Evolutionary conservation across 1,140 invertebrate species (phyloP).

Genomic region (Penaeus indicus): DNA sequence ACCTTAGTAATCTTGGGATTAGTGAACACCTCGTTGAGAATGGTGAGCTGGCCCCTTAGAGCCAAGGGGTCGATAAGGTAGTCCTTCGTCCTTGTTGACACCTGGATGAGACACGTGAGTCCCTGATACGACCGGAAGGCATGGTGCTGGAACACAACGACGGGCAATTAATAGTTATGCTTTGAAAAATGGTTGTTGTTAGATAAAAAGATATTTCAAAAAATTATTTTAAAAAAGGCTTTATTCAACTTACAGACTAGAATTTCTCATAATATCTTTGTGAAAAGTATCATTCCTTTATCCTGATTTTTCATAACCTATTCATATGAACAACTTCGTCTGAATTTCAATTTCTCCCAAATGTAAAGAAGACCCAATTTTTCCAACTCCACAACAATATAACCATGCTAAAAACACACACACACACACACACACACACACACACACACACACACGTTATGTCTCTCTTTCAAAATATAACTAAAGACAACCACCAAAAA

Average conservation of each 20-base stretch:
- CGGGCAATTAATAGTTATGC: not conserved
- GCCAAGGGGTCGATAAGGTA: conserved; percentile 92
- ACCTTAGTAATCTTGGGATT: conserved; percentile 92
- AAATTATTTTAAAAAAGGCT: conserved; percentile 41
- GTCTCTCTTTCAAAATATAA: too few species aligned
- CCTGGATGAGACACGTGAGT: conserved; percentile 94
- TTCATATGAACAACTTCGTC: not conserved
- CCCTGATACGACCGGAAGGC: conserved; percentile 86
- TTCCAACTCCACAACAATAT: too few species aligned
- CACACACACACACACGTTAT: too few species aligned
- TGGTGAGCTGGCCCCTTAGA: conserved; percentile 84
- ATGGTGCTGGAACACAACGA: conserved; percentile 77
- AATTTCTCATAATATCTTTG: not conserved
- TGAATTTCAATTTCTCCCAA: not conserved
- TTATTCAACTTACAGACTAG: not conserved
- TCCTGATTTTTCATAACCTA: not conserved
- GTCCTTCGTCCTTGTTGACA: conserved; percentile 88
- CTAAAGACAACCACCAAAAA: too few species aligned
- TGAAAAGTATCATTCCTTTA: conserved; percentile 11
- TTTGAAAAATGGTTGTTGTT: conserved; percentile 23
- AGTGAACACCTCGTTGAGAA: conserved; percentile 93
- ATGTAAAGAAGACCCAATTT: too few species aligned
- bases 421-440: too few species aligned
- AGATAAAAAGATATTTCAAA: conserved; percentile 11
- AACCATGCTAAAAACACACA: too few species aligned